These are phyloP conservation scores for Siniperca obscura DNA, from an alignment of 2,797 vertebrate species.

Conservation along the genomic window DNA sequence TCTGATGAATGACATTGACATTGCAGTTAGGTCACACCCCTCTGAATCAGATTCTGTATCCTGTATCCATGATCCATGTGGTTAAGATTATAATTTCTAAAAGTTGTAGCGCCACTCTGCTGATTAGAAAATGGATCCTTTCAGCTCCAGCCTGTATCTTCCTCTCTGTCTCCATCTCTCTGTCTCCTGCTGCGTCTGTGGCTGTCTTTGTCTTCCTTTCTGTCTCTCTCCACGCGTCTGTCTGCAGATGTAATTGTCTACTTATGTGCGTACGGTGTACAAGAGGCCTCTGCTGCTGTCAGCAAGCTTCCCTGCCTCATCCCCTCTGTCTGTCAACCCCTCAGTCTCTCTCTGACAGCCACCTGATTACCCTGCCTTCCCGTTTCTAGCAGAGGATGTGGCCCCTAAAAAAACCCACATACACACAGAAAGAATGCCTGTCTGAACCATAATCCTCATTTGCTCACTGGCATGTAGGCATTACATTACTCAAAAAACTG, in stretches of 20 bases:
- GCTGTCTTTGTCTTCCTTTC: constrained; percentile 40
- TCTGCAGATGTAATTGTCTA: constrained; percentile 63
- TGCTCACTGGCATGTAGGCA: background rate
- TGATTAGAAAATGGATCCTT: constrained; percentile 52
- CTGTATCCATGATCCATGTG: background rate
- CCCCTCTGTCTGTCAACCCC: constrained; percentile 57
- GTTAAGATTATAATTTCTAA: constrained; percentile 24
- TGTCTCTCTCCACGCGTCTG: constrained; percentile 30
- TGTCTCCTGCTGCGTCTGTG: constrained; percentile 37
- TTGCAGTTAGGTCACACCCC: background rate
- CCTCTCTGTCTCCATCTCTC: background rate
- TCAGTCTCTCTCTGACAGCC: constrained; percentile 52
- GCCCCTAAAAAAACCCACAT: background rate
- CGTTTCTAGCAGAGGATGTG: constrained; percentile 27
- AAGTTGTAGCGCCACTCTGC: constrained; percentile 17
- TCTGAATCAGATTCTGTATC: constrained; percentile 5
- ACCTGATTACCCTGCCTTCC: constrained; percentile 58
- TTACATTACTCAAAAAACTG: background rate
- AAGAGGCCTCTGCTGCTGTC: constrained; percentile 61
- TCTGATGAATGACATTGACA: background rate
- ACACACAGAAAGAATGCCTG: background rate
- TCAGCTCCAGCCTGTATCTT: constrained; percentile 18
- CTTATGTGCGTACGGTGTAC: constrained; percentile 8
- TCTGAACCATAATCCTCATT: constrained; percentile 24
- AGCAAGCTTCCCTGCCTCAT: constrained; percentile 41